Percentiles rank a stretch among this genome's conserved stretches.
These are phyloP conservation scores for Xiphophorus birchmanni DNA, from an alignment of 2,797 vertebrate species.

Conservation along the genomic window DNA sequence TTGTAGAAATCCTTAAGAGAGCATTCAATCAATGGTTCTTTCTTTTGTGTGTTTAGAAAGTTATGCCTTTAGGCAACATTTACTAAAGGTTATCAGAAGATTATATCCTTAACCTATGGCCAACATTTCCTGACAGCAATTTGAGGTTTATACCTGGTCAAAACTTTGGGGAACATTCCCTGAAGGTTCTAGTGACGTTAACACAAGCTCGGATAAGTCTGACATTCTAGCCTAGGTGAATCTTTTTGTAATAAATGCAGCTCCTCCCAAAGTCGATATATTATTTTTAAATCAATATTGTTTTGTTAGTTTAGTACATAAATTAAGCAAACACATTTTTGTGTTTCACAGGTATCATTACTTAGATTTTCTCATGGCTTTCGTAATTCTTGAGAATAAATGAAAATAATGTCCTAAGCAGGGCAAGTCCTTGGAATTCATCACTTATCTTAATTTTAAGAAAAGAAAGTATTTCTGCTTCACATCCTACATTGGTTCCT, in stretches of 20 bases:
- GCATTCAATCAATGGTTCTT: neutral
- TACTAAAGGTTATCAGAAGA: neutral
- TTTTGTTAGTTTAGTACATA: neutral
- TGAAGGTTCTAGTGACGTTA: neutral
- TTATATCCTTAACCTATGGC: neutral
- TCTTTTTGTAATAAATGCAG: neutral
- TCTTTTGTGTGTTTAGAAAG: neutral
- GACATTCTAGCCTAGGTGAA: neutral
- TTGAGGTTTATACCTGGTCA: neutral
- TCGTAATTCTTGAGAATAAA: neutral
- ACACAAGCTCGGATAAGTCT: neutral
- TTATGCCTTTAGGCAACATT: neutral
- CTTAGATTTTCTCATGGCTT: neutral
- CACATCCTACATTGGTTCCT: slow-evolving; percentile 7
- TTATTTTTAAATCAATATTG: neutral
- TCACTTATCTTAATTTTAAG: neutral
- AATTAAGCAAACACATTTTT: neutral
- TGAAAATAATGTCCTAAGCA: neutral
- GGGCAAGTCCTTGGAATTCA: neutral
- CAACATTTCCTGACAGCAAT: neutral
- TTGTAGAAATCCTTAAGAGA: neutral
- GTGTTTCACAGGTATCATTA: neutral
- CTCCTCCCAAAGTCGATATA: neutral
- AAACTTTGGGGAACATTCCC: neutral
- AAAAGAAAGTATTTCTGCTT: neutral